phyloP scores from a whole-genome alignment of 1,140 invertebrate genomes.

The Glomeris maerens region DNA sequence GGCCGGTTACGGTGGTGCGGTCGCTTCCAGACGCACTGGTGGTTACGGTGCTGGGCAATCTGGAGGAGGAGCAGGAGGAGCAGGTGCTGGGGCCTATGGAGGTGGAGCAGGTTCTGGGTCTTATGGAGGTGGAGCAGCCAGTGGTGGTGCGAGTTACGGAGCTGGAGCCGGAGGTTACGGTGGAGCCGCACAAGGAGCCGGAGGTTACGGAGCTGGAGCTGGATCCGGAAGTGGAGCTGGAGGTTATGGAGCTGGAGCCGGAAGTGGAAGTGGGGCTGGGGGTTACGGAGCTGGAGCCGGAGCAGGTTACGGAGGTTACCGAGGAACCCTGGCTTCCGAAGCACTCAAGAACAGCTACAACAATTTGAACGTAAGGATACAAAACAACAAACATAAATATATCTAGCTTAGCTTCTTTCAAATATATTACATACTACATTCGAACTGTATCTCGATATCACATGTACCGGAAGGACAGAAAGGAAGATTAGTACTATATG shows the following conservation, averaged over 20 bases:
- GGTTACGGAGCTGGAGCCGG: not conserved
- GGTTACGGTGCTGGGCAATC: not conserved
- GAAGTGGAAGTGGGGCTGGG: not conserved
- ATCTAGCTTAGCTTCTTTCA: not conserved
- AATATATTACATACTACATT: not conserved
- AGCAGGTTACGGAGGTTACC: not conserved
- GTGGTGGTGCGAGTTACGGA: not conserved
- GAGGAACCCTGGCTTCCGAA: slow-evolving; percentile 2
- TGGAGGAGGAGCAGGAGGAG: slow-evolving; percentile 1
- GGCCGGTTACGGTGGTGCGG: too few species aligned
- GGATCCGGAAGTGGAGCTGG: not conserved
- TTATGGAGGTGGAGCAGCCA: not conserved
- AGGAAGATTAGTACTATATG: too few species aligned
- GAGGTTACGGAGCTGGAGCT: not conserved
- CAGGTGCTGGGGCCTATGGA: not conserved
- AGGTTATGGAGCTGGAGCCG: not conserved
- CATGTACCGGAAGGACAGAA: too few species aligned
- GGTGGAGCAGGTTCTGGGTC: not conserved
- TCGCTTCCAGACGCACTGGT: not conserved
- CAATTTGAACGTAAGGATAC: slow-evolving; percentile 4
- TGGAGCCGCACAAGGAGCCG: not conserved
- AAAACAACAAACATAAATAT: not conserved
- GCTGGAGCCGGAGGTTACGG: not conserved
- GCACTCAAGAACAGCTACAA: slow-evolving; percentile 4
- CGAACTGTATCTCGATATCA: not conserved